Evolutionary conservation across 2,113 vertebrate genomes (phyloP).

Genomic region (Nyctereutes procyonoides): DNA sequence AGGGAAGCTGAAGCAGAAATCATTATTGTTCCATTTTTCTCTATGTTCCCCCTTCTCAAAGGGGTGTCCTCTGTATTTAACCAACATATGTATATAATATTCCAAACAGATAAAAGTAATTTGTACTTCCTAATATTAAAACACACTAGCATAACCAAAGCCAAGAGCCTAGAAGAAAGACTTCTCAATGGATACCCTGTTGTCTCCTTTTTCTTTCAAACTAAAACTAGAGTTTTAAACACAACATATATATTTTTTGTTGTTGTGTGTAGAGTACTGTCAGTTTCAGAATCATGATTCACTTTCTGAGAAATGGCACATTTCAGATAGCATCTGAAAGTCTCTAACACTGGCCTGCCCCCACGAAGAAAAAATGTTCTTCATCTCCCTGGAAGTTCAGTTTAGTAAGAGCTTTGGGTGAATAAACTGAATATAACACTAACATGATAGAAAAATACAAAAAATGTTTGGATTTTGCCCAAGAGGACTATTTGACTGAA

Average conservation of each 20-base stretch:
- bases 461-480: not conserved
- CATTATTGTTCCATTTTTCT: not conserved
- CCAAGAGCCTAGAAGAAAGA: not conserved
- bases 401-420: not conserved
- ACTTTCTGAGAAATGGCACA: not conserved
- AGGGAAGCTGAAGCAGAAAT: not conserved
- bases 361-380: not conserved
- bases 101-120: not conserved
- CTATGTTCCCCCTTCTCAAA: not conserved
- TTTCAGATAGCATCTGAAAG: not conserved
- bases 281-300: conserved; percentile 36
- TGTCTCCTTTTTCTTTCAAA: not conserved
- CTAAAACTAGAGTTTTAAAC: not conserved
- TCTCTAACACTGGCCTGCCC: not conserved
- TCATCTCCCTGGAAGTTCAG: not conserved
- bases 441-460: not conserved
- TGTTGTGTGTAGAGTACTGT: not conserved
- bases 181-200: not conserved
- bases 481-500: not conserved
- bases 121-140: not conserved
- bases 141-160: not conserved
- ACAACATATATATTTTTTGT: not conserved
- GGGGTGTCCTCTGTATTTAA: not conserved
- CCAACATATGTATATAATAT: not conserved
- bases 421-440: not conserved